phyloP scores from a whole-genome alignment of 2,797 vertebrate genomes.

The Gambelia wislizenii region DNA sequence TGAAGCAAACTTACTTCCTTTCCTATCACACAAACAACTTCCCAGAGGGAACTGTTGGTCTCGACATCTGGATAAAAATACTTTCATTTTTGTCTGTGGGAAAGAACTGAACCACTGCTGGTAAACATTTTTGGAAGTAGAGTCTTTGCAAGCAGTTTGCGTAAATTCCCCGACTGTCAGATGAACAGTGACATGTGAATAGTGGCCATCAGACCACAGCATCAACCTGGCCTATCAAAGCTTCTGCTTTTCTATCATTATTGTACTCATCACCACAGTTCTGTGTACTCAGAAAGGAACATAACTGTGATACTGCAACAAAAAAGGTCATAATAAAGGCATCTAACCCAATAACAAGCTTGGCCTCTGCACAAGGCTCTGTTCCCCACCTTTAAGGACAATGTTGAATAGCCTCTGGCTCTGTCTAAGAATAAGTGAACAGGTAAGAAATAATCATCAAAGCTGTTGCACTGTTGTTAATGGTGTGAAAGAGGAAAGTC shows the following conservation, averaged over 20 bases:
- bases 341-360: background rate
- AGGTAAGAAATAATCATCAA: background rate
- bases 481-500: background rate
- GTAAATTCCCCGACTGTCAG: background rate
- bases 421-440: background rate
- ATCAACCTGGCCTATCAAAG: background rate
- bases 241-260: too few species aligned
- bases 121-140: background rate
- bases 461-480: background rate
- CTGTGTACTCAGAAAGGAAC: background rate
- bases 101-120: background rate
- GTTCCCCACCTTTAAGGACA: background rate
- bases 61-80: background rate
- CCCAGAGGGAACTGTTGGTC: background rate
- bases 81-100: background rate
- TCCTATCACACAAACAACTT: background rate
- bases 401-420: background rate
- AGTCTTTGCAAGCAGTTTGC: background rate
- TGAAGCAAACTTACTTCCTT: too few species aligned
- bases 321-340: background rate
- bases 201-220: background rate
- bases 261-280: background rate
- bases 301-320: background rate
- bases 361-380: background rate
- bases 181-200: too few species aligned